Evolutionary conservation across 2,113 vertebrate genomes (phyloP).

Genomic region (Anolis carolinensis): DNA sequence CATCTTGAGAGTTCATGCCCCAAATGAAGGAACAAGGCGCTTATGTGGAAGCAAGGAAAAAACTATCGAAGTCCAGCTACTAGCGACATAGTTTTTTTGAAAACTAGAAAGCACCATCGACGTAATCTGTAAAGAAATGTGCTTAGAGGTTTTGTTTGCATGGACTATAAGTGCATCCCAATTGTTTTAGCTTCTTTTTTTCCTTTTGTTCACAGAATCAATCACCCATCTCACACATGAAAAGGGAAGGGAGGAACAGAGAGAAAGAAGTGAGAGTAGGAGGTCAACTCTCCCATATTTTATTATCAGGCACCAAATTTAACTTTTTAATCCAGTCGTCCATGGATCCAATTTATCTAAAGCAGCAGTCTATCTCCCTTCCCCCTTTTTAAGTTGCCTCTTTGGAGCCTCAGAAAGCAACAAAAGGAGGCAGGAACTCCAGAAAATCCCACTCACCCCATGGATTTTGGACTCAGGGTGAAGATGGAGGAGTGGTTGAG

Average conservation of each 20-base stretch:
- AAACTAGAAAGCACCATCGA: background rate
- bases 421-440: background rate
- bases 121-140: background rate
- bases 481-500: background rate
- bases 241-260: background rate
- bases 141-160: background rate
- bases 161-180: background rate
- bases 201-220: background rate
- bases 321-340: conserved; percentile 11
- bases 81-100: background rate
- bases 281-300: conserved; percentile 14
- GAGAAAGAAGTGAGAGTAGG: background rate
- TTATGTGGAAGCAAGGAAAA: background rate
- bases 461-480: background rate
- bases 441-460: background rate
- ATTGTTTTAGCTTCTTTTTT: background rate
- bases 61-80: background rate
- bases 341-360: background rate
- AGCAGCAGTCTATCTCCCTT: background rate
- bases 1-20: too few species aligned
- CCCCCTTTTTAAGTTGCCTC: conserved; percentile 3
- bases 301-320: conserved; percentile 28
- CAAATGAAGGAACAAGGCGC: too few species aligned
- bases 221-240: background rate
- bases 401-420: background rate